These are phyloP conservation scores for Phacellophora camtschatica DNA, from an alignment of 30 jellyfish, hydroid and myxozoan species.

Conservation along the genomic window DNA sequence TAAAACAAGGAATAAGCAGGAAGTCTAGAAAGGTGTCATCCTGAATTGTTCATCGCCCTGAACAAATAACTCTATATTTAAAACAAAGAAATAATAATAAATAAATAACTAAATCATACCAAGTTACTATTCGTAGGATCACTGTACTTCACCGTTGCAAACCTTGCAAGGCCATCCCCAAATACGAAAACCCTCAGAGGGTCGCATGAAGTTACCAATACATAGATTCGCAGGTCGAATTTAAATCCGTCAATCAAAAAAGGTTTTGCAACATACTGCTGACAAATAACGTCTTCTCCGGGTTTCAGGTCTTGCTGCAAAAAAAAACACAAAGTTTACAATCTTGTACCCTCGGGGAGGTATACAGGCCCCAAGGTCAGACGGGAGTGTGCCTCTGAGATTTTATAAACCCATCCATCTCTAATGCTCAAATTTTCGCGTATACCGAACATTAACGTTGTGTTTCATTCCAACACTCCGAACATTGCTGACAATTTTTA, in stretches of 20 bases:
- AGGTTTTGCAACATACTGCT: slow-evolving; percentile 93
- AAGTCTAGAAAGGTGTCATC: no score
- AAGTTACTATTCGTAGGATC: slow-evolving; percentile 74
- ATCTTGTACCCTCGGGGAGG: no score
- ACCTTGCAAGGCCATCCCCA: slow-evolving; percentile 95
- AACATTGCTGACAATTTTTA: no score
- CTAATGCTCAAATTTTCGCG: no score
- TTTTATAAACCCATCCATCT: no score
- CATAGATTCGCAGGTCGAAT: slow-evolving; percentile 95
- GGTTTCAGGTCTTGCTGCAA: slow-evolving; percentile 88
- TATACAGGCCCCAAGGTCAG: no score
- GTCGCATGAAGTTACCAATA: slow-evolving; percentile 87
- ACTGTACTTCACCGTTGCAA: slow-evolving; percentile 86
- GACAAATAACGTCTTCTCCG: slow-evolving; percentile 94
- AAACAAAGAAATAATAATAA: background rate
- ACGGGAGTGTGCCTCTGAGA: no score
- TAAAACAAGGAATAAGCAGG: no score
- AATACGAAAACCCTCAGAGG: slow-evolving; percentile 84
- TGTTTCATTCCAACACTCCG: no score
- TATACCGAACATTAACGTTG: no score
- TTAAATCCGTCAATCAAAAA: slow-evolving; percentile 92
- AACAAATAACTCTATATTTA: no score
- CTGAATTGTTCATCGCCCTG: no score
- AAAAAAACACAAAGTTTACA: background rate
- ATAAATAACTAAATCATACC: slow-evolving; percentile 18